Evolutionary conservation across 2,888 invertebrate species (phyloP), one percentile per base, ranked within the genome.

Genomic region (Brachyptera risi): DNA sequence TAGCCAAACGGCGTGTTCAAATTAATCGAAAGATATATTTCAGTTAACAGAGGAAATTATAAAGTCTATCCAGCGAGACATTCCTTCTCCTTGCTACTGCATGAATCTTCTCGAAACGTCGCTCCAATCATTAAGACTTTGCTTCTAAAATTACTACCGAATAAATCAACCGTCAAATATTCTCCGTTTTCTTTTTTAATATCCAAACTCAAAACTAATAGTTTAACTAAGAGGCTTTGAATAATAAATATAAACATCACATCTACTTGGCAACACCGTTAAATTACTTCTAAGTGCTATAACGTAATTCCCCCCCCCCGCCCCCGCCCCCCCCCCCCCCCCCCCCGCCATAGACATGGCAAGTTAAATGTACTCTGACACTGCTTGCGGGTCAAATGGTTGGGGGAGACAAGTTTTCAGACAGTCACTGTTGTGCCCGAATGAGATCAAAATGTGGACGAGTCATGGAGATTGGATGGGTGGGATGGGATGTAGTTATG

Each of bases 11-110:
- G 17, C 35, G 27, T 19, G 51, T 51, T 51, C 51, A 15, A 51
- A 51, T 51, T 51, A 51, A 51, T 51, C 51, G 51, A 17, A 27
- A 51, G 51, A 51, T 51, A 51, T 51, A 35, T 51, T 31, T 51
- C 51, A 51, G 26, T 11, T 35, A 17, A 35, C 3, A 3, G 27
- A 27, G 51, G n/a, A 35, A 17, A 51, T 51, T 35, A 35, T n/a
- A 50, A n/a, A 15, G 51, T 31, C 51, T 27, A n/a, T 35, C 35
- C 21, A 35, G 31, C 19, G 51, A 51, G 11, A 35, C 19, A 35
- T 51, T 51, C 35, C 2, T 13, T n/a, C n/a, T 24, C 7, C 9
- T 24, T 50, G 31, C 3, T 31, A 27, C 23, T 47, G 11, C 11
- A 50, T 27, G 4, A 9, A 17, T 50, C 13, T 50, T 50, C 24